phyloP scores from a whole-genome alignment of 2,113 vertebrate genomes.

The Equus quagga region DNA sequence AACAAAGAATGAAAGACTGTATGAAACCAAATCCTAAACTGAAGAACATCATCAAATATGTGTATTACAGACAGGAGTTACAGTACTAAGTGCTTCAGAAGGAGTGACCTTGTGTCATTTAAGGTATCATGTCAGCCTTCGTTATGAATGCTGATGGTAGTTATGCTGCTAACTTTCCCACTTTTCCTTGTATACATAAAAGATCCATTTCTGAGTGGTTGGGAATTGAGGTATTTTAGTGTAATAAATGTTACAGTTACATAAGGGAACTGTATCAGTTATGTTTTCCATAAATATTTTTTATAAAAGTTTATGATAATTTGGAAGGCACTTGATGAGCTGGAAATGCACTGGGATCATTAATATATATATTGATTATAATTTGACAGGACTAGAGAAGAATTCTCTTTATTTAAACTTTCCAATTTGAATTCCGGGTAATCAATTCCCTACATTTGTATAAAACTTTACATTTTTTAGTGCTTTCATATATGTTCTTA shows the following conservation, averaged over 20 bases:
- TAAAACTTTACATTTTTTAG: background rate
- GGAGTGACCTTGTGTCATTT: background rate
- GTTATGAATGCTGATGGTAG: background rate
- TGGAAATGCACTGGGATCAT: background rate
- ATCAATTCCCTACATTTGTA: background rate
- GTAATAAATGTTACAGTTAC: background rate
- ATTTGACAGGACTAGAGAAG: background rate
- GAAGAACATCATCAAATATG: background rate
- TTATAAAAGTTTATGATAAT: background rate
- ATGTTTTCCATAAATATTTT: background rate
- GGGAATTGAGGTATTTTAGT: background rate
- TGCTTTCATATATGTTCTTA: background rate
- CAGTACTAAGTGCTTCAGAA: background rate
- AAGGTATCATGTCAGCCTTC: background rate
- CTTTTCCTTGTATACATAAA: background rate
- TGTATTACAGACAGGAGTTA: background rate
- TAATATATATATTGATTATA: background rate
- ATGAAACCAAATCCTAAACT: background rate
- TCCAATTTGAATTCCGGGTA: conserved; percentile 4
- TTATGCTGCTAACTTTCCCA: background rate
- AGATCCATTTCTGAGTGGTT: background rate
- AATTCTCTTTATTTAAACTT: background rate
- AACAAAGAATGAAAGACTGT: background rate
- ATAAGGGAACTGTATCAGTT: background rate
- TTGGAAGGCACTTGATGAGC: background rate